Evolutionary conservation across 2,113 vertebrate species (phyloP).

Genomic region (Gadus macrocephalus): DNA sequence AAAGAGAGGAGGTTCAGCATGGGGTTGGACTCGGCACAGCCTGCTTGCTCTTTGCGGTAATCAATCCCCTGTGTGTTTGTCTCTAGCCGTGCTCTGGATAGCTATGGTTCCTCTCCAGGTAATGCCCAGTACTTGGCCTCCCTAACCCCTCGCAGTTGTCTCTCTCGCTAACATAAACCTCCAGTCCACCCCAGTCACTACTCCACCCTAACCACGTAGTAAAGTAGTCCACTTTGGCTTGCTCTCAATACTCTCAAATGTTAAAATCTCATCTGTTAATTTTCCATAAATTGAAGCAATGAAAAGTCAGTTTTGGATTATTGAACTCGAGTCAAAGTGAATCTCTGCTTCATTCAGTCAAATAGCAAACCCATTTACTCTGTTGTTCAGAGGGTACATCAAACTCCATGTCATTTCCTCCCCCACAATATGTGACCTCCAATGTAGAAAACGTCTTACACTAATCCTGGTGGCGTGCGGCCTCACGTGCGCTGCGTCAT

Average conservation of each 20-base stretch:
- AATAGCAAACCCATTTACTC: slow-evolving; percentile 5
- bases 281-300: background rate
- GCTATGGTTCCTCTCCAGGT: slow-evolving; percentile 71
- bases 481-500: background rate
- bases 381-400: slow-evolving; percentile 2
- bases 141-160: slow-evolving; percentile 31
- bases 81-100: slow-evolving; percentile 72
- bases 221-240: background rate
- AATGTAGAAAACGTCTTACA: background rate
- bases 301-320: slow-evolving; percentile 27
- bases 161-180: background rate
- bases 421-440: background rate
- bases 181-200: slow-evolving; percentile 21
- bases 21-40: too few species aligned
- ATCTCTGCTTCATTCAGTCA: slow-evolving; percentile 11
- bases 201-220: background rate
- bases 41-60: slow-evolving; percentile 23
- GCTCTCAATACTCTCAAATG: slow-evolving; percentile 1
- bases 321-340: slow-evolving; percentile 24
- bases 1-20: too few species aligned
- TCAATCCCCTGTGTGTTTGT: slow-evolving; percentile 62
- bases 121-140: slow-evolving; percentile 44
- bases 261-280: background rate
- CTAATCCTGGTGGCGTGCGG: slow-evolving; percentile 25
- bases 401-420: background rate